Evolutionary conservation across 35 echinoderm and acorn worm species (phyloP), one percentile per base, ranked within the genome.

Genomic region (Apostichopus parvimensis): DNA sequence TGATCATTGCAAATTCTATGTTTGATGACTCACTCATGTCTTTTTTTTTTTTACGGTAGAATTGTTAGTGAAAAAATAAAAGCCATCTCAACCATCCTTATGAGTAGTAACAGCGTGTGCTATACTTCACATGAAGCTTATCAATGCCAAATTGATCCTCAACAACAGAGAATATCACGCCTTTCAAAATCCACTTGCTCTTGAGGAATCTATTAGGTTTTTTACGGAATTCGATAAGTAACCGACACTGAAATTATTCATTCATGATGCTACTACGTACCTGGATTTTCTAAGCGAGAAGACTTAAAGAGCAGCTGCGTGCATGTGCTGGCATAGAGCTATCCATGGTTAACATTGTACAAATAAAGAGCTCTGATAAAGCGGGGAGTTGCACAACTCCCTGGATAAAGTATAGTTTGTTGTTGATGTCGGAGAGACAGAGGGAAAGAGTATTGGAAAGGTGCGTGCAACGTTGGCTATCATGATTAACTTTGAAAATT

Each of bases 1-100:
- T 84, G 81, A 84, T 84, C 81, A 84, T 84, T 84, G 57, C 81
- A 84, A 84, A 84, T 57, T 84, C 81, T 84, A 84, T 84, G 81
- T 84, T 84, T 59, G 81, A 84, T 84, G 81, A 84, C 81, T 84
- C 81, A 84, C 57, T 84, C 56, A 18, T n/a, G 20, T 21, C 53
- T 20, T 6, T 23, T 82, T 6, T 24, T 82, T 56, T 84, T 56
- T 58, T 84, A 58, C 57, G 56, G 81, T 59, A 84, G n/a, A 24
- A 84, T 21, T 58, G 9, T 18, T 11, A 12, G 28, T 53, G 28
- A 84, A 84, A 60, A 83, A 83, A 7, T 52, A 55, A 84, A n/a
- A 56, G 58, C 55, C 24, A 13, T 56, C 81, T 59, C 81, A 13
- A 18, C n/a, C 15, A 22, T 18, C 71, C 17, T 75, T 13, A 75